phyloP scores from a whole-genome alignment of 2,888 invertebrate species.

The Drosophila longiperda region DNA sequence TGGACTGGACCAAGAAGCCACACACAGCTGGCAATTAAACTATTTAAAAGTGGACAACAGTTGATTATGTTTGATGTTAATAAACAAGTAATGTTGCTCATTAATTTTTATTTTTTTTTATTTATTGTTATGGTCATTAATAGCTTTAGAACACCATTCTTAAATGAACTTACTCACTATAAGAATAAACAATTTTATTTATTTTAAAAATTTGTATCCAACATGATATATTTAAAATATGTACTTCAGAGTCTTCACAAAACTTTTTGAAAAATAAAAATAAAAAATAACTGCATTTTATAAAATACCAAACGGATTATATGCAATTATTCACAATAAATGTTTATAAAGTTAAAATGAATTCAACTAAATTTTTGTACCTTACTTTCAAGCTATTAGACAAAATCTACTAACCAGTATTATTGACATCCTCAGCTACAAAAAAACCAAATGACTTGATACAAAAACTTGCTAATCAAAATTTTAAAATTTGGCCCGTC shows the following conservation, averaged over 20 bases:
- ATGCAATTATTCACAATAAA: background rate
- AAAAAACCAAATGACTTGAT: constrained; percentile 51
- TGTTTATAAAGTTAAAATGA: background rate
- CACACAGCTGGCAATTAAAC: constrained; percentile 68
- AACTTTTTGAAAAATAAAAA: background rate
- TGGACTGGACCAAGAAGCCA: constrained; percentile 38
- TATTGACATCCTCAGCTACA: background rate
- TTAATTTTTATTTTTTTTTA: background rate
- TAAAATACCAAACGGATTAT: background rate
- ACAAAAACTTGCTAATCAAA: constrained; percentile 42
- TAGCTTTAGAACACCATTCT: background rate
- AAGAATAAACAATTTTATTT: background rate
- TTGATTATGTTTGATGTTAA: constrained; percentile 11
- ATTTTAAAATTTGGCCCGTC: constrained; percentile 23
- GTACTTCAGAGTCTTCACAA: background rate
- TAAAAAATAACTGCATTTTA: background rate
- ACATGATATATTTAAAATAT: background rate
- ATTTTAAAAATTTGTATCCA: background rate
- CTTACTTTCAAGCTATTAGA: background rate
- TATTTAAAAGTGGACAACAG: constrained; percentile 38
- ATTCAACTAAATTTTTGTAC: background rate
- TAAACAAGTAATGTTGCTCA: background rate
- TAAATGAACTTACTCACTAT: background rate
- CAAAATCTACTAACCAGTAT: background rate
- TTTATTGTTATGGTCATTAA: background rate